Base-by-base conservation (phyloP, 2,113 vertebrate species). In the Nansenia antarctica region DNA sequence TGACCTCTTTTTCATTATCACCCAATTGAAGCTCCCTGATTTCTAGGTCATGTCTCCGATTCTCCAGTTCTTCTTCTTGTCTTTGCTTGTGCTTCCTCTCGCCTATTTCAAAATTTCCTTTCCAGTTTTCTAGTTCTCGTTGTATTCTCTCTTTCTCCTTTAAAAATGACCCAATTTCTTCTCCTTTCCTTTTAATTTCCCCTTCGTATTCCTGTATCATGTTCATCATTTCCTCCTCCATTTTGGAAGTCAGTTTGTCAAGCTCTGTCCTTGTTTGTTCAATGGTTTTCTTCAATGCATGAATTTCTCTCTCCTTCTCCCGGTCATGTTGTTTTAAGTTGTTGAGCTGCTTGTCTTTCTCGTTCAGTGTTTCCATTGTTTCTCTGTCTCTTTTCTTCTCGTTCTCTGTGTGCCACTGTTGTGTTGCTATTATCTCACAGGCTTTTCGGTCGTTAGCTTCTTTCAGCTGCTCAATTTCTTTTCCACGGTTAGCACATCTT, bases 141-240 rank as follows among this genome's bases (percentile, higher is more conserved):
- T 49, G 45, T 20, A 20, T 6, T 8, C 20, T 2, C 0, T 87
- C 82, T 9, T 74, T 88, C 53, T 83, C 77, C 35, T 73, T 60
- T 1, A 62, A 9, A 0, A 66, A 11, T 0, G 26, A 47, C 3
- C 82, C 75, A 0, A 54, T 14, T 0, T 69, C 66, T 14, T 78
- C 29, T 1, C 84, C 73, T 15, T 34, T 71, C 2, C 32, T 64
- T 5, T 65, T 53, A 0, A 86, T 63, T 66, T 87, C 79, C 35
- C 62, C 78, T 20, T 91, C 88, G 0, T 89, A 78, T 1, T 69
- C 70, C 20, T 47, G 68, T 37, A 86, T 90, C 79, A 89, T 81
- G 65, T 61, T 81, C 0, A 72, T 86, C 72, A 63, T 86, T 74
- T 90, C 88, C 9, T 71, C 78, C 4, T 89, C 86, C 73, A 87